A percentile compares a stretch with the other conserved stretches of the same genome.
Evolutionary conservation across 2,888 invertebrate species (phyloP).

Genomic region (Neocrepidodera transversa): DNA sequence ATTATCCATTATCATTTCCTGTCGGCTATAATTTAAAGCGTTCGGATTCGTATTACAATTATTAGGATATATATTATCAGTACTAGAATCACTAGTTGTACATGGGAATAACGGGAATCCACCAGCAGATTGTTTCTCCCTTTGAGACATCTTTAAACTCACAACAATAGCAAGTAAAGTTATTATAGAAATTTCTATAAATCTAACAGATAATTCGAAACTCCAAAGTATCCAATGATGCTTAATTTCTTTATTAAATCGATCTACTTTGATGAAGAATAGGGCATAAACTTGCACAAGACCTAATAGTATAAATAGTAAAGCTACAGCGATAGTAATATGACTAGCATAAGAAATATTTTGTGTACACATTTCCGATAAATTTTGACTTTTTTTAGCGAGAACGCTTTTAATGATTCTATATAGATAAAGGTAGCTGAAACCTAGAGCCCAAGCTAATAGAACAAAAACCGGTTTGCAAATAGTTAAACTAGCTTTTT

Average conservation of each 20-base stretch:
- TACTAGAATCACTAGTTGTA: constrained; percentile 83
- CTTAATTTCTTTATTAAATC: constrained; percentile 67
- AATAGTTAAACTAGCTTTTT: constrained; percentile 66
- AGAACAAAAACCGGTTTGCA: constrained; percentile 88
- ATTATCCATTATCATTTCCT: constrained; percentile 60
- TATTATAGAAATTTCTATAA: constrained; percentile 88
- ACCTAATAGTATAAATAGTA: constrained; percentile 84
- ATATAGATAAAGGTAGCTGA: constrained; percentile 86
- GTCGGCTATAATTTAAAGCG: constrained; percentile 78
- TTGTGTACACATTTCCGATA: constrained; percentile 76
- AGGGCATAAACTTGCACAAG: constrained; percentile 85
- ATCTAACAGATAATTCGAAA: constrained; percentile 84
- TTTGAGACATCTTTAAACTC: constrained; percentile 70
- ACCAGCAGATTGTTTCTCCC: constrained; percentile 75
- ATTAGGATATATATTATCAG: constrained; percentile 85
- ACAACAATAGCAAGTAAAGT: constrained; percentile 87
- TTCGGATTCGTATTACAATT: constrained; percentile 88
- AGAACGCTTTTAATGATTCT: constrained; percentile 77
- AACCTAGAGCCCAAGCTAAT: constrained; percentile 82
- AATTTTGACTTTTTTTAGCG: constrained; percentile 79
- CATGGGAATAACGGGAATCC: constrained; percentile 84
- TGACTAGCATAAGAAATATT: constrained; percentile 88
- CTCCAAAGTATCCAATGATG: constrained; percentile 92
- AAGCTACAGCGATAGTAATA: constrained; percentile 85
- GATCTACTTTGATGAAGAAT: constrained; percentile 66